phyloP scores from a whole-genome alignment of 2,797 vertebrate genomes.

The Hippoglossus hippoglossus region DNA sequence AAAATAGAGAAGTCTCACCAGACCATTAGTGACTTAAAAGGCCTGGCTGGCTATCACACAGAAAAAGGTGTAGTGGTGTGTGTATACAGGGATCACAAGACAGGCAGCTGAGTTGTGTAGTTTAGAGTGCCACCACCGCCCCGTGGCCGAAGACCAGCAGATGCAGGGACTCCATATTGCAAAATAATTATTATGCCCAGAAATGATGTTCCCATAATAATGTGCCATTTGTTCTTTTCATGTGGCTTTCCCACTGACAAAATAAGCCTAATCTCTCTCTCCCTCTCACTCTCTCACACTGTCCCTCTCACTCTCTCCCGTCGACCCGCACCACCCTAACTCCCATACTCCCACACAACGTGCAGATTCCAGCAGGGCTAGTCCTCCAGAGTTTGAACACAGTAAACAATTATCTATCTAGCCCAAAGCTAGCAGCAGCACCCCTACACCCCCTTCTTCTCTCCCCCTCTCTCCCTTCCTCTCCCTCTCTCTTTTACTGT shows the following conservation, averaged over 20 bases:
- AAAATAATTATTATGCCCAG: constrained; percentile 81
- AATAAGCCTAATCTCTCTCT: constrained; percentile 78
- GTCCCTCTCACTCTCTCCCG: constrained; percentile 71
- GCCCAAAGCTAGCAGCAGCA: constrained; percentile 73
- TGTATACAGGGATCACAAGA: constrained; percentile 66
- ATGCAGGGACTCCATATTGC: constrained; percentile 76
- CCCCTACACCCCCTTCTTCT: constrained; percentile 10
- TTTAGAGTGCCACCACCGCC: constrained; percentile 55
- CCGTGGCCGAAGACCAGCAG: constrained; percentile 70
- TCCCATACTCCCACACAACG: constrained; percentile 77
- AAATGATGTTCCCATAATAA: constrained; percentile 85
- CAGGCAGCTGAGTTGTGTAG: constrained; percentile 59
- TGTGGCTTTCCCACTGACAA: constrained; percentile 84
- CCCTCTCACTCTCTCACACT: constrained; percentile 50
- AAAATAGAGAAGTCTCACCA: constrained; percentile 71
- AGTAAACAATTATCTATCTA: constrained; percentile 87
- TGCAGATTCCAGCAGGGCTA: constrained; percentile 82
- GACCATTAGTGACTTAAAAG: constrained; percentile 75
- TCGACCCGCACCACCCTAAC: constrained; percentile 54
- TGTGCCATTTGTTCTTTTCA: constrained; percentile 83
- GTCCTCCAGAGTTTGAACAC: constrained; percentile 84
- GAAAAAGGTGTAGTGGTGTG: constrained; percentile 47
- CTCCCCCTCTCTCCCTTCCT: constrained; percentile 25
- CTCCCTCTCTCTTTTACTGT: constrained; percentile 54
- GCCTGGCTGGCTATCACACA: constrained; percentile 68